A percentile compares a stretch with the other conserved stretches of the same genome.
Conservation (phyloP, 2,797 vertebrate genomes). For the Manis javanica region DNA sequence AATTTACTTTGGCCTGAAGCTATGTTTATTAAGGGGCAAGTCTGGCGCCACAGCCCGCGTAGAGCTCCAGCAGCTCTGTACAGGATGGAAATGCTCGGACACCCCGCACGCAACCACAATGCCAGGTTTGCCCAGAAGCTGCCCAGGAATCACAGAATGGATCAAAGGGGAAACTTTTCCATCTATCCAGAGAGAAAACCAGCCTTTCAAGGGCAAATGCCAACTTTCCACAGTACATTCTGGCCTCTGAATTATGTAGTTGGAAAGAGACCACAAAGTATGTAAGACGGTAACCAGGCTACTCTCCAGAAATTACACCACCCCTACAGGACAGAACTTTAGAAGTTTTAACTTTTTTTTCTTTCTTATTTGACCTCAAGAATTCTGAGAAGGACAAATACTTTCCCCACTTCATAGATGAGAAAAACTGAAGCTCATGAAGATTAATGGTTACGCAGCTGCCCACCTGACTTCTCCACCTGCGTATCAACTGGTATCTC, state of each 20-base stretch:
- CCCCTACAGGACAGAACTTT: not conserved
- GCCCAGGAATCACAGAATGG: not conserved
- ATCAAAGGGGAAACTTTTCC: not conserved
- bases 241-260: not conserved
- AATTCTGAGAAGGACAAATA: not conserved
- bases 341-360: not conserved
- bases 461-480: not conserved
- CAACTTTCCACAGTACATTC: not conserved
- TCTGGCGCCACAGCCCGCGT: not conserved
- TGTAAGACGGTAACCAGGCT: not conserved
- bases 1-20: not conserved
- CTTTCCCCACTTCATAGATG: not conserved
- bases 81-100: not conserved
- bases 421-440: conserved; percentile 23
- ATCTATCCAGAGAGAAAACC: not conserved
- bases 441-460: not conserved
- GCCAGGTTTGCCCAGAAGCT: not conserved
- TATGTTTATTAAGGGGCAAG: not conserved
- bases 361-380: conserved; percentile 12
- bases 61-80: not conserved
- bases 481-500: not conserved
- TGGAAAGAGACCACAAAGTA: conserved; percentile 12
- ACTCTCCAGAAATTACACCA: conserved; percentile 27
- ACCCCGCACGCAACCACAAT: not conserved
- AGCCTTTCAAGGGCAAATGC: not conserved